Base-by-base conservation (phyloP, 2,888 invertebrate genomes). In the Aphelenchoides bicaudatus region DNA sequence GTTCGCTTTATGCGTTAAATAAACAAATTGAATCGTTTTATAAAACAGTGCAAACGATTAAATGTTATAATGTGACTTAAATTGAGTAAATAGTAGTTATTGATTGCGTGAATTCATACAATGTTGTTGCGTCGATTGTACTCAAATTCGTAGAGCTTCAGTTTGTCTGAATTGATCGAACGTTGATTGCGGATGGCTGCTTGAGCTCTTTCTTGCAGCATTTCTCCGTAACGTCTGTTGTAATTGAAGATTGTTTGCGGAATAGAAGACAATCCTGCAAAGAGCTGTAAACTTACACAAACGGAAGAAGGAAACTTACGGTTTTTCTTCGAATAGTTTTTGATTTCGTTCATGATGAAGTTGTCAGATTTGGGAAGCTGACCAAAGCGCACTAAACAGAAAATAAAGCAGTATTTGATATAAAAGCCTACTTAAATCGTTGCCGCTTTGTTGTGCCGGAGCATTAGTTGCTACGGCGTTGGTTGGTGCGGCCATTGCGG, bases 81-180 rank as follows among this genome's bases (percentile, higher is more conserved):
- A n/a, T n/a, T n/a, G n/a, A n/a, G n/a, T n/a, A n/a, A n/a, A n/a
- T n/a, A n/a, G n/a, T n/a, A n/a, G n/a, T n/a, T n/a, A n/a, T n/a
- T n/a, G n/a, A n/a, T n/a, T n/a, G n/a, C n/a, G n/a, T n/a, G n/a
- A n/a, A 4, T 29, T 51, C 37, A 51, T 16, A 51, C 52, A 3
- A 51, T 34, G n/a, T 51, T 37, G 8, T 39, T 39, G 10, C 52
- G 52, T 13, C 52, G 31, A 29, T 51, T 51, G 52, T 51, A 51
- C 10, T 51, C 37, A 25, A 51, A 51, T 10, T 51, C 52, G 52
- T 51, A 51, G 2, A 51, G 19, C 38, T 51, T 51, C 13, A 51
- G 37, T 19, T 51, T 37, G 19, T 51, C 19, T 25, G 52, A 2
- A 19, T 34, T 28, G 31, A 51, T 51, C 25, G 37, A n/a, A 8